A percentile compares a stretch with the other conserved stretches of the same genome.
Evolutionary conservation across 1,140 invertebrate genomes (phyloP).

Genomic region (Drosophila albomicans): DNA sequence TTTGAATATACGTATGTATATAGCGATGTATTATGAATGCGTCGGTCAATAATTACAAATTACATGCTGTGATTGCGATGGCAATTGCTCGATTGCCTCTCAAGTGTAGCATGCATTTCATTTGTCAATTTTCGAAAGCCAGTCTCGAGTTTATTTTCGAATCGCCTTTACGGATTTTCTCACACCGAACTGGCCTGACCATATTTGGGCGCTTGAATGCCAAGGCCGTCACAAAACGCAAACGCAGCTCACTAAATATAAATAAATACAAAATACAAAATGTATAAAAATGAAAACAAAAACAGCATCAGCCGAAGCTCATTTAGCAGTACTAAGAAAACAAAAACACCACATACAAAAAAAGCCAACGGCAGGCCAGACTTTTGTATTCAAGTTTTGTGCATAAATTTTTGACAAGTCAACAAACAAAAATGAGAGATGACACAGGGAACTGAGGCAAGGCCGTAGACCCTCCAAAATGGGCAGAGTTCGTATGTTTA

Average conservation of each 20-base stretch:
- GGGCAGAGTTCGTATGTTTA: slow-evolving; percentile 28
- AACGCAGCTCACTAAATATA: slow-evolving; percentile 38
- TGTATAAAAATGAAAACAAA: slow-evolving; percentile 7
- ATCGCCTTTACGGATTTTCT: slow-evolving; percentile 51
- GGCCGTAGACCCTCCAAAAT: slow-evolving; percentile 52
- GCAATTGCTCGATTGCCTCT: slow-evolving; percentile 6
- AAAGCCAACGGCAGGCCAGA: slow-evolving; percentile 42
- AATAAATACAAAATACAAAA: slow-evolving; percentile 11
- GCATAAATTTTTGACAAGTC: slow-evolving; percentile 63
- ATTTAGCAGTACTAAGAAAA: slow-evolving; percentile 72
- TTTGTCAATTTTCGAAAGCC: slow-evolving; percentile 64
- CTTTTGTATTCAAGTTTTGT: slow-evolving; percentile 55
- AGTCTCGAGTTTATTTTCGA: slow-evolving; percentile 25
- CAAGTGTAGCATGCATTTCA: slow-evolving; percentile 66
- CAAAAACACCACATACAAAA: slow-evolving; percentile 23
- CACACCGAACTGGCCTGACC: slow-evolving; percentile 59
- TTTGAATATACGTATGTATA: neutral
- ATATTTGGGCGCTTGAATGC: slow-evolving; percentile 79
- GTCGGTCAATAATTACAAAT: slow-evolving; percentile 57
- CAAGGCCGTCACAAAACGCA: slow-evolving; percentile 50
- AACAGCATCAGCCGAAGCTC: slow-evolving; percentile 37
- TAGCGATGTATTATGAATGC: neutral
- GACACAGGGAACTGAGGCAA: slow-evolving; percentile 47
- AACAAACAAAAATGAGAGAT: slow-evolving; percentile 48
- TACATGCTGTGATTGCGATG: slow-evolving; percentile 27